A percentile compares a stretch with the other conserved stretches of the same genome.
Evolutionary conservation across 2,113 vertebrate genomes (phyloP).

Genomic region (Rattus rattus): DNA sequence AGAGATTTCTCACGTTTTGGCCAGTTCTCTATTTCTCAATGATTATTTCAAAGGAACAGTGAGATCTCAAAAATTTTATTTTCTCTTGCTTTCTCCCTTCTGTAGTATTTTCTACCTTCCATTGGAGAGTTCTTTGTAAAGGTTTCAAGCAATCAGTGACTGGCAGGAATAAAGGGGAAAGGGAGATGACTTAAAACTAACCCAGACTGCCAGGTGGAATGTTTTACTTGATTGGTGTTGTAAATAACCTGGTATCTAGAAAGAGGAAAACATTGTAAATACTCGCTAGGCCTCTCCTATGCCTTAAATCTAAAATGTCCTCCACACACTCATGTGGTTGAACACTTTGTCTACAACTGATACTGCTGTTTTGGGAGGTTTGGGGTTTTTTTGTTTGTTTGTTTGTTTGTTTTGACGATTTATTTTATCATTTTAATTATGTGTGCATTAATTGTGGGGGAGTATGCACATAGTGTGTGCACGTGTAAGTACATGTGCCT

Average conservation of each 20-base stretch:
- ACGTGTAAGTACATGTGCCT: neutral
- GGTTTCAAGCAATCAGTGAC: conserved; percentile 34
- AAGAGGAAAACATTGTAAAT: neutral
- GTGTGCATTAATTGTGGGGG: neutral
- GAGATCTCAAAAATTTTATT: neutral
- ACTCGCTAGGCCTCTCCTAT: neutral
- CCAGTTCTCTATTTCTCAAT: conserved; percentile 26
- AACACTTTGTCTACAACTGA: too few relatives aligned
- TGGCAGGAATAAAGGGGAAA: neutral
- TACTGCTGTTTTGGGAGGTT: neutral
- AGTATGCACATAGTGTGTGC: neutral
- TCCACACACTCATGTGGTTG: neutral
- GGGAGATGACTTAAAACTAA: neutral
- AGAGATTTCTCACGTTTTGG: neutral
- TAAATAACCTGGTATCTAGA: conserved; percentile 8
- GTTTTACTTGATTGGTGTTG: conserved; percentile 22
- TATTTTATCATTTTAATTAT: neutral
- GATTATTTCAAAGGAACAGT: conserved; percentile 41
- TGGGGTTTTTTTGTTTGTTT: too few relatives aligned
- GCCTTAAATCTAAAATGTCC: neutral
- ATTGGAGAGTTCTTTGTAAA: neutral
- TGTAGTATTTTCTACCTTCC: neutral
- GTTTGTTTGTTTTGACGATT: too few relatives aligned
- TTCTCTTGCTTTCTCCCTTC: neutral
- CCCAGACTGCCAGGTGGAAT: neutral